Conservation (phyloP, 2,888 invertebrate genomes). For the Yponomeuta malinellus region DNA sequence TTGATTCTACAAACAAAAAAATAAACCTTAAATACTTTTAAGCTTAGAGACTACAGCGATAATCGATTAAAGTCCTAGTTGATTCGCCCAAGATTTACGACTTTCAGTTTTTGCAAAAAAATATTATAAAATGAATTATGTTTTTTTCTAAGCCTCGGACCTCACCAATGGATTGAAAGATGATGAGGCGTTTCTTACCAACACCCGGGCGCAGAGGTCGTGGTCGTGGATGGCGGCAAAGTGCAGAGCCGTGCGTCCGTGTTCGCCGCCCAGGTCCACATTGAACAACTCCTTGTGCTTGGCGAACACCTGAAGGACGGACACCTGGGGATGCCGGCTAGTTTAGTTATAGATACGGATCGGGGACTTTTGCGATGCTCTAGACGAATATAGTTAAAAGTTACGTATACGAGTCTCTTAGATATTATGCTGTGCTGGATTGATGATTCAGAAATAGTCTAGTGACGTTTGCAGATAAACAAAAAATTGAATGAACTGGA, state of each 20-base stretch:
- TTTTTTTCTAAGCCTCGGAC: too few relatives aligned
- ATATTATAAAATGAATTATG: too few relatives aligned
- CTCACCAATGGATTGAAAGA: constrained; percentile 5
- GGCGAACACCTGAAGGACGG: constrained; percentile 81
- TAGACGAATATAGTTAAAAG: neutral
- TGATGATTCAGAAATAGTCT: neutral
- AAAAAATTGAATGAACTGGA: too few relatives aligned
- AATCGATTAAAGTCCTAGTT: too few relatives aligned
- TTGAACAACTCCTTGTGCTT: constrained; percentile 81
- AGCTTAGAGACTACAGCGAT: too few relatives aligned
- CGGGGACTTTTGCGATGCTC: neutral
- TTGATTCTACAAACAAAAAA: too few relatives aligned
- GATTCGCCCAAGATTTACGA: too few relatives aligned
- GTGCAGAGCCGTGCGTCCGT: constrained; percentile 88
- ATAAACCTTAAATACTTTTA: too few relatives aligned
- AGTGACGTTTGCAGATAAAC: too few relatives aligned
- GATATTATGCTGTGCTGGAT: too few relatives aligned
- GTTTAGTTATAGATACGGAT: neutral
- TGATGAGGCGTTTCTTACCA: constrained; percentile 73
- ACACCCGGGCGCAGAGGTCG: constrained; percentile 85
- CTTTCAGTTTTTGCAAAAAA: too few relatives aligned
- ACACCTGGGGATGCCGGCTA: constrained; percentile 53
- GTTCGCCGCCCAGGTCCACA: constrained; percentile 85
- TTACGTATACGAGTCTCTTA: too few relatives aligned
- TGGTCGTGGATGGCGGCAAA: constrained; percentile 90